Evolutionary conservation across 2,113 vertebrate genomes (phyloP).

Genomic region (Balaeniceps rex): DNA sequence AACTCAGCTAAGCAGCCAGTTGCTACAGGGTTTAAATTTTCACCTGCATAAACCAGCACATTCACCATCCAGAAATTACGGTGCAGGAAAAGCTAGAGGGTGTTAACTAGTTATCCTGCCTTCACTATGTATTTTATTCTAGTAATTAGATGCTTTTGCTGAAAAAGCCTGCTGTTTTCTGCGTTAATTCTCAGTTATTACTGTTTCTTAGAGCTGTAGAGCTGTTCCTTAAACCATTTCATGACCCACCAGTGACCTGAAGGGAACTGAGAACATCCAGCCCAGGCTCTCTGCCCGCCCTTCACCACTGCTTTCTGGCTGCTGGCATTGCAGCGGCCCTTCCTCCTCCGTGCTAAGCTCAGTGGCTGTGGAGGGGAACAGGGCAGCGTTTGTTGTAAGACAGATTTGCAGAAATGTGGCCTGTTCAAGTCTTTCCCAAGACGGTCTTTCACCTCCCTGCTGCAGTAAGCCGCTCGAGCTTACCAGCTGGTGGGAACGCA

Average conservation of each 20-base stretch:
- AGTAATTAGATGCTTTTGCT: background rate
- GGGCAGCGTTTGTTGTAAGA: background rate
- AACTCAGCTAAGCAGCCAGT: background rate
- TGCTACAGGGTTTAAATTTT: conserved; percentile 5
- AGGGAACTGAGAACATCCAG: background rate
- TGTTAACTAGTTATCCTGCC: background rate
- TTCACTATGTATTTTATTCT: background rate
- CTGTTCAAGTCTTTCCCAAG: background rate
- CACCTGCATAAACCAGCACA: background rate
- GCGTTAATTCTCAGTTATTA: background rate
- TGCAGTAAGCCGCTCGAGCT: background rate
- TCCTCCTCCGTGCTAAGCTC: background rate
- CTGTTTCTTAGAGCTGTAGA: background rate
- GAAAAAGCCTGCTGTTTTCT: background rate
- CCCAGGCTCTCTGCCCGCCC: background rate
- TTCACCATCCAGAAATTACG: background rate
- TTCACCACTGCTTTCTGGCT: background rate
- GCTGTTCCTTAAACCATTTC: background rate
- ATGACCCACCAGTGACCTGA: background rate
- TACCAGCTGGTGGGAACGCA: background rate
- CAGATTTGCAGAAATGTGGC: background rate
- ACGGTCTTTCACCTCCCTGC: background rate
- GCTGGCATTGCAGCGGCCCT: background rate
- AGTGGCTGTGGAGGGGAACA: background rate
- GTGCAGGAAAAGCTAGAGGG: background rate